These are phyloP conservation scores for Smithornis capensis DNA, from an alignment of 2,113 vertebrate species.

Conservation along the genomic window DNA sequence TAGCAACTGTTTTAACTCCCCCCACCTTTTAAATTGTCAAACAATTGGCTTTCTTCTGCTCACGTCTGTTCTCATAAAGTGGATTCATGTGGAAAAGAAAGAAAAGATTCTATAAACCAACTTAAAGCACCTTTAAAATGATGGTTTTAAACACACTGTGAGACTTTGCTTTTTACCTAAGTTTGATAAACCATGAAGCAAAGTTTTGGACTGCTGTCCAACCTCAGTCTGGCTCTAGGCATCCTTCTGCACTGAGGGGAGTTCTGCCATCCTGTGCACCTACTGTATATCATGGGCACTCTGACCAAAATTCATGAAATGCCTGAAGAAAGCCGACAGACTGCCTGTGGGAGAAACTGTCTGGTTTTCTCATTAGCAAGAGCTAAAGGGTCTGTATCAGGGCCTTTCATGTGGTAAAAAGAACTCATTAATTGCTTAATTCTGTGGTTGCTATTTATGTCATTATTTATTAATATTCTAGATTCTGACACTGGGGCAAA, in stretches of 20 bases:
- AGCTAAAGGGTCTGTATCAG: slow-evolving; percentile 50
- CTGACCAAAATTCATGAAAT: slow-evolving; percentile 36
- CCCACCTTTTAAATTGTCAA: slow-evolving; percentile 36
- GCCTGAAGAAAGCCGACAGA: slow-evolving; percentile 49
- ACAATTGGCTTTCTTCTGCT: slow-evolving; percentile 61
- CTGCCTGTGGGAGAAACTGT: slow-evolving; percentile 58
- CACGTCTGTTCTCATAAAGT: background rate
- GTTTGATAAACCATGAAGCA: background rate
- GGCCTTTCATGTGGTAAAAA: slow-evolving; percentile 58
- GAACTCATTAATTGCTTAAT: slow-evolving; percentile 61
- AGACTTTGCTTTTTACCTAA: background rate
- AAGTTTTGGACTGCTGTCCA: background rate
- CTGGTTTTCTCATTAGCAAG: slow-evolving; percentile 61
- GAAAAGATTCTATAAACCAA: background rate
- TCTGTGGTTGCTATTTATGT: slow-evolving; percentile 52
- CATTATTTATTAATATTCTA: slow-evolving; percentile 62
- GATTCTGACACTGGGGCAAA: slow-evolving; percentile 23
- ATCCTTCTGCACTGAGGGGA: background rate
- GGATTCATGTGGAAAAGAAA: background rate
- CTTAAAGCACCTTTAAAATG: background rate
- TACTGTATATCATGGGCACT: background rate
- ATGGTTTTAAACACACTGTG: background rate
- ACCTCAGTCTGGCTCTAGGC: background rate
- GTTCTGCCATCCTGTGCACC: background rate
- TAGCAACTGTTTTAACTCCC: slow-evolving; percentile 25